Evolutionary conservation across 2,888 invertebrate species (phyloP).

Genomic region (Trichopoda pennipes): DNA sequence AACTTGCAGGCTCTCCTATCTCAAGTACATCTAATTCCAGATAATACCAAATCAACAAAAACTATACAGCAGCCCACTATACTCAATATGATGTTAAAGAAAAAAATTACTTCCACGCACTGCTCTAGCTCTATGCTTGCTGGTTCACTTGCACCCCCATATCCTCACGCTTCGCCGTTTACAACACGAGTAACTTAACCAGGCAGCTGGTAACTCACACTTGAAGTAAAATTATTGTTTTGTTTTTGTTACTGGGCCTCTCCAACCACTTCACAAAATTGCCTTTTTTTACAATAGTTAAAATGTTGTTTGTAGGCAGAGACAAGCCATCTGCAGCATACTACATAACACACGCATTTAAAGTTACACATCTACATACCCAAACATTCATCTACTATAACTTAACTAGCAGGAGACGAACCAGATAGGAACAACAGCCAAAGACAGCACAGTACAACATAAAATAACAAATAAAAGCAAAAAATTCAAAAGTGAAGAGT

Average conservation of each 20-base stretch:
- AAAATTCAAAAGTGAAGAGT: slow-evolving; percentile 11
- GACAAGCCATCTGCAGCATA: slow-evolving; percentile 62
- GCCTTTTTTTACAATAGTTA: slow-evolving; percentile 19
- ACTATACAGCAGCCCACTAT: slow-evolving; percentile 19
- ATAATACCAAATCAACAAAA: slow-evolving; percentile 54
- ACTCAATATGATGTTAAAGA: slow-evolving; percentile 45
- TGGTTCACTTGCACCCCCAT: slow-evolving; percentile 19
- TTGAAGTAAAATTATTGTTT: slow-evolving; percentile 31
- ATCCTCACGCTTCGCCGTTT: not conserved
- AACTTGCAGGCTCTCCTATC: slow-evolving; percentile 28
- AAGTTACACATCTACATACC: slow-evolving; percentile 1
- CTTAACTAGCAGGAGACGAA: slow-evolving; percentile 59
- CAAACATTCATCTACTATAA: slow-evolving; percentile 45
- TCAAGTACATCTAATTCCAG: slow-evolving; percentile 32
- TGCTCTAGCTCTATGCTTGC: slow-evolving; percentile 43
- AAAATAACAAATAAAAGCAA: slow-evolving; percentile 6
- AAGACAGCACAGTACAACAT: slow-evolving; percentile 30
- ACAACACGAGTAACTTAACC: slow-evolving; percentile 46
- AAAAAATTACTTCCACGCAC: slow-evolving; percentile 61
- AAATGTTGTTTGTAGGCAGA: slow-evolving; percentile 43
- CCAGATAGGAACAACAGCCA: slow-evolving; percentile 51
- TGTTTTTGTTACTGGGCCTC: slow-evolving; percentile 45
- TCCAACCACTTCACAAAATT: slow-evolving; percentile 44
- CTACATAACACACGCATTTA: slow-evolving; percentile 27
- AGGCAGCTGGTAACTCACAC: slow-evolving; percentile 46